Percentiles rank a stretch among this genome's conserved stretches.
Evolutionary conservation across 2,888 invertebrate genomes (phyloP).

Genomic region (Nowickia ferox): DNA sequence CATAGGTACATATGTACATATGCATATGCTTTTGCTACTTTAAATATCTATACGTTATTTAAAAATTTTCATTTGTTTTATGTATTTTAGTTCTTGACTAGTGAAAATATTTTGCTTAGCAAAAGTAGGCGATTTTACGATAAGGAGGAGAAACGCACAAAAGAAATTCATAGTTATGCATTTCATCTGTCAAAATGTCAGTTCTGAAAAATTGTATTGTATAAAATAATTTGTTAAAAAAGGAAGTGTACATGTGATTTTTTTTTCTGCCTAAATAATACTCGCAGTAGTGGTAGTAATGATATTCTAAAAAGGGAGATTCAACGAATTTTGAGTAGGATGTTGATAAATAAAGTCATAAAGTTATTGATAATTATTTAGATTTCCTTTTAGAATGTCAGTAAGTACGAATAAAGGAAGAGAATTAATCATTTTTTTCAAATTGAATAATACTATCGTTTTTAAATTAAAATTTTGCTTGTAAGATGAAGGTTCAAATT

Average conservation of each 20-base stretch:
- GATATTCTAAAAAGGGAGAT: conserved; percentile 33
- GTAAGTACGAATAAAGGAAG: background rate
- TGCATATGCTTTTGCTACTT: conserved; percentile 43
- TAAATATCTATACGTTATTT: conserved; percentile 62
- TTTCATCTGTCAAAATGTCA: conserved; percentile 72
- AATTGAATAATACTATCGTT: no score
- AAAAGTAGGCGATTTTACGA: conserved; percentile 20
- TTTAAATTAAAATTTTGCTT: no score
- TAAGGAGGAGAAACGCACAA: conserved; percentile 25
- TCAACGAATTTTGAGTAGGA: conserved; percentile 22
- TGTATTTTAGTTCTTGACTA: conserved; percentile 22
- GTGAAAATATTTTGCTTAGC: conserved; percentile 15
- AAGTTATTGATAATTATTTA: conserved; percentile 53
- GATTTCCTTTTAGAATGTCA: background rate
- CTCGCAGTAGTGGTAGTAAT: conserved; percentile 16
- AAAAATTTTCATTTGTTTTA: conserved; percentile 42
- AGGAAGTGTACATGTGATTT: conserved; percentile 30
- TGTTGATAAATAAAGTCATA: conserved; percentile 56
- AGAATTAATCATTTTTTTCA: background rate
- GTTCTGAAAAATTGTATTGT: conserved; percentile 69
- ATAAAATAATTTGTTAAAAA: conserved; percentile 61
- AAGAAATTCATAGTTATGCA: conserved; percentile 61
- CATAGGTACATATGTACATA: no score
- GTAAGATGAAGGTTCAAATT: no score
- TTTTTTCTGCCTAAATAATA: conserved; percentile 55